phyloP scores from a whole-genome alignment of 2,888 invertebrate species.

The Rhamphomyia laevipes region DNA sequence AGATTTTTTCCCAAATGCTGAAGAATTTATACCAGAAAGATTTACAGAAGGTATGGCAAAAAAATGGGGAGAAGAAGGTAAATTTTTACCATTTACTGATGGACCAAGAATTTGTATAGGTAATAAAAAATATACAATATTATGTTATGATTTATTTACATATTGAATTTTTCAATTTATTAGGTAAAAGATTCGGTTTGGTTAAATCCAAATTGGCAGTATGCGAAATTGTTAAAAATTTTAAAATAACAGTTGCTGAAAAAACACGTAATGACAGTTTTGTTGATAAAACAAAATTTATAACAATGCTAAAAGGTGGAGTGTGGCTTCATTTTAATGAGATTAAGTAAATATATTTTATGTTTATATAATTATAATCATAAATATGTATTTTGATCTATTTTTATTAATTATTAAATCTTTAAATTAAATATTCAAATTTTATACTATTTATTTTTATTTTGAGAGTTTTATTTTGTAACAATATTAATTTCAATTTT shows the following conservation, averaged over 20 bases:
- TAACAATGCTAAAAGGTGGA: slow-evolving; percentile 23
- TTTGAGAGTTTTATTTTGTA: too few relatives aligned
- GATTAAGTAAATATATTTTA: slow-evolving; percentile 3
- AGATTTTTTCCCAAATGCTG: slow-evolving; percentile 23
- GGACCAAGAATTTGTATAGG: slow-evolving; percentile 31
- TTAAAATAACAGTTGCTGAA: slow-evolving; percentile 20
- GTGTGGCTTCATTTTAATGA: slow-evolving; percentile 27
- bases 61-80: slow-evolving; percentile 21
- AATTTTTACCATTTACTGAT: slow-evolving; percentile 30
- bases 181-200: slow-evolving; percentile 23
- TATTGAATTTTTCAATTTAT: not conserved
- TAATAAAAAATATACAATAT: slow-evolving; percentile 6
- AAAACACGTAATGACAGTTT: slow-evolving; percentile 23
- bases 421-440: too few relatives aligned
- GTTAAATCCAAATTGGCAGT: slow-evolving; percentile 27
- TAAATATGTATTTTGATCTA: too few relatives aligned
- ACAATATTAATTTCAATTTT: too few relatives aligned
- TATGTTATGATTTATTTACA: not conserved
- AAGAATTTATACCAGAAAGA: slow-evolving; percentile 25
- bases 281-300: slow-evolving; percentile 25
- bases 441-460: too few relatives aligned
- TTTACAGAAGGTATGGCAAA: slow-evolving; percentile 23
- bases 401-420: too few relatives aligned
- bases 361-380: too few relatives aligned
- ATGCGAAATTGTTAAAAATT: slow-evolving; percentile 23